Conservation (phyloP, 2,113 vertebrate species). For the Apus apus region DNA sequence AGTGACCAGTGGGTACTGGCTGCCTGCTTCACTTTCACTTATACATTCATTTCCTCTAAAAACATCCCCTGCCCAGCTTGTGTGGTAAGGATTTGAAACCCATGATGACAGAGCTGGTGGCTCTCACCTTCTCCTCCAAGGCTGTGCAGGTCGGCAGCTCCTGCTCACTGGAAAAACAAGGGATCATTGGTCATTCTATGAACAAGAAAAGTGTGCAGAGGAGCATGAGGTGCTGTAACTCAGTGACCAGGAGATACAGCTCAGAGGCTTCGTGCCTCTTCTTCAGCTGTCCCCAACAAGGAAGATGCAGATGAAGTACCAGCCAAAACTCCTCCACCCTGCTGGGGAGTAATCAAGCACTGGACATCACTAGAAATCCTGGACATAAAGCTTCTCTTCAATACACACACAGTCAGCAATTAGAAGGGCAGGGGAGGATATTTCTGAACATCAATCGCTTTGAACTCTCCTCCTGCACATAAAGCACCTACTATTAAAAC, state of each 20-base stretch:
- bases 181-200: background rate
- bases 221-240: background rate
- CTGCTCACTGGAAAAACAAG: constrained; percentile 80
- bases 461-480: background rate
- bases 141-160: constrained; percentile 84
- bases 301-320: background rate
- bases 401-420: background rate
- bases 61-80: background rate
- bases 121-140: constrained; percentile 88
- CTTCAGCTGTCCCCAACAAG: background rate
- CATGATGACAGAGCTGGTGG: background rate
- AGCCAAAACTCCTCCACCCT: background rate
- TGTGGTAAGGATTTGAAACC: background rate
- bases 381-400: background rate
- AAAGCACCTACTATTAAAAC: background rate
- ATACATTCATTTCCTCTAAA: background rate
- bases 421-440: background rate
- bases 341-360: background rate
- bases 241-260: accelerated
- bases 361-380: background rate
- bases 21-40: background rate
- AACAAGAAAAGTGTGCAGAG: background rate
- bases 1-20: background rate
- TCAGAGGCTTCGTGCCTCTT: background rate
- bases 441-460: background rate